Evolutionary conservation across 2,888 invertebrate species (phyloP).

Genomic region (Ennomos fuscantarius): DNA sequence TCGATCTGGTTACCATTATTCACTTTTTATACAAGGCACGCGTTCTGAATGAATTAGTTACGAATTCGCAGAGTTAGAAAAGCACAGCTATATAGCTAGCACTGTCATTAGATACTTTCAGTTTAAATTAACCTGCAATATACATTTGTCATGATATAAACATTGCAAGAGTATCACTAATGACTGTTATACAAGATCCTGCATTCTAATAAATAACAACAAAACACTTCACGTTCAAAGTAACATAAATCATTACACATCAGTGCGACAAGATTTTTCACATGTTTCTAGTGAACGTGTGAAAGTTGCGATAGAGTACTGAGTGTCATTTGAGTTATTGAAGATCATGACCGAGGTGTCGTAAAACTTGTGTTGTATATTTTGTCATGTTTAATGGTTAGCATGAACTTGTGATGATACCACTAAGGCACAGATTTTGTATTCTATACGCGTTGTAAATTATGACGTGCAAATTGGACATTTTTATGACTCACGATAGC

Average conservation of each 20-base stretch:
- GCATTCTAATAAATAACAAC: conserved; percentile 11
- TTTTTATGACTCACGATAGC: conserved; percentile 14
- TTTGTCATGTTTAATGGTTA: conserved; percentile 29
- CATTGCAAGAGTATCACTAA: conserved; percentile 6
- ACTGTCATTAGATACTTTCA: conserved; percentile 7
- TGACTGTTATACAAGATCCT: conserved; percentile 1
- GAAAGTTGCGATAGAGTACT: conserved; percentile 17
- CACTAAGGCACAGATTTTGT: conserved; percentile 13
- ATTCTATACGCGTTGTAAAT: conserved; percentile 22
- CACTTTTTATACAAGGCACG: conserved; percentile 33
- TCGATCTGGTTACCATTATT: conserved; percentile 35
- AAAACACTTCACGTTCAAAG: conserved; percentile 4
- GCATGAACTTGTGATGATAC: conserved; percentile 20
- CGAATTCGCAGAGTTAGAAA: conserved; percentile 29
- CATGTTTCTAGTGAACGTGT: conserved; percentile 21
- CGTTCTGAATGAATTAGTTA: conserved; percentile 22
- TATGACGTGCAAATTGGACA: conserved; percentile 19
- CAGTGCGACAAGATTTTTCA: conserved; percentile 20
- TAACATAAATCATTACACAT: conserved; percentile 16
- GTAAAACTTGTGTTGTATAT: conserved; percentile 20
- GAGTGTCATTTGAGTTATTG: conserved; percentile 28
- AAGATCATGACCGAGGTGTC: conserved; percentile 27
- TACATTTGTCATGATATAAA: not conserved
- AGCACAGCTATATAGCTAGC: conserved; percentile 12
- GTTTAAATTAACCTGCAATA: conserved; percentile 4